Percentiles rank a stretch among this genome's conserved stretches.
phyloP scores from a whole-genome alignment of 2,113 vertebrate species.

The Xenus cinereus region DNA sequence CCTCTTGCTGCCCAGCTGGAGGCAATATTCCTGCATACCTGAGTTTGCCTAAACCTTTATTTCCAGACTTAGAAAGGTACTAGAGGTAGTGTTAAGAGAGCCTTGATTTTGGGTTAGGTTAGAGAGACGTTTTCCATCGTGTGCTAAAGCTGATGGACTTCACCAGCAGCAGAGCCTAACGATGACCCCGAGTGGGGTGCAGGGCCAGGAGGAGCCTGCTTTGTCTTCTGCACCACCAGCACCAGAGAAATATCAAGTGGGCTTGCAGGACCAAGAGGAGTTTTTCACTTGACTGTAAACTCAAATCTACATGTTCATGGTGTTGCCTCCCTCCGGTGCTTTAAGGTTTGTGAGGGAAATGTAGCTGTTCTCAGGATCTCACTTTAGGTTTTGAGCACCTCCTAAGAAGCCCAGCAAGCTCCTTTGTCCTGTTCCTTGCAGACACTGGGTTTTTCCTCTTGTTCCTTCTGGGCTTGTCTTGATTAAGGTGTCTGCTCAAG shows the following conservation, averaged over 20 bases:
- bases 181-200: background rate
- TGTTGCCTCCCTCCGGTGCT: background rate
- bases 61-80: background rate
- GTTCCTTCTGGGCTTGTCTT: background rate
- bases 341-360: background rate
- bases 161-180: background rate
- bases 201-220: background rate
- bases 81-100: background rate
- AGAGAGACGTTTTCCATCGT: background rate
- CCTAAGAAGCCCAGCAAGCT: background rate
- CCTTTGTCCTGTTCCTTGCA: background rate
- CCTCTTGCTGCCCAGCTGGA: background rate
- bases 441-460: background rate
- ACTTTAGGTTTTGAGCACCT: background rate
- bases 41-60: background rate
- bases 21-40: background rate
- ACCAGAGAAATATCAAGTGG: background rate
- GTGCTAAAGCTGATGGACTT: background rate
- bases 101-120: background rate
- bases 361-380: background rate
- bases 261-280: background rate
- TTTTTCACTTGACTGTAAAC: background rate
- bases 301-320: accelerated
- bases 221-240: background rate
- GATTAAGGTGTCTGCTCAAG: background rate